A percentile compares a stretch with the other conserved stretches of the same genome.
These are phyloP conservation scores for Malacosoma neustria DNA, from an alignment of 2,888 invertebrate species.

Conservation along the genomic window DNA sequence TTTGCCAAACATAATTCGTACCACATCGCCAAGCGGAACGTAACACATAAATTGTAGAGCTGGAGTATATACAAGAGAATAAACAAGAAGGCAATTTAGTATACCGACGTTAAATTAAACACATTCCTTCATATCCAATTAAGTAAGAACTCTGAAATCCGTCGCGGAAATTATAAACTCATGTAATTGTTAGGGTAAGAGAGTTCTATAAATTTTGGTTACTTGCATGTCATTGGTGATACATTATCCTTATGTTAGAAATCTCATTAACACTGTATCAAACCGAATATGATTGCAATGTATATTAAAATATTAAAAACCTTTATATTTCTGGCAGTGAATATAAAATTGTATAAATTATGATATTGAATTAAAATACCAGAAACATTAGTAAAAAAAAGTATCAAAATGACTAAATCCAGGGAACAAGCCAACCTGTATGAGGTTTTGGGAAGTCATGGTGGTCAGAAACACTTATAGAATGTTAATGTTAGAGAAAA, in stretches of 20 bases:
- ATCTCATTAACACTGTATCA: neutral
- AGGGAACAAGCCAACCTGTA: too few relatives aligned
- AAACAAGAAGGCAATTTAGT: constrained; percentile 30
- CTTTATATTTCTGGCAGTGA: too few relatives aligned
- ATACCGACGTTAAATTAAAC: constrained; percentile 28
- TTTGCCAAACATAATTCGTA: constrained; percentile 6
- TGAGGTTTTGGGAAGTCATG: too few relatives aligned
- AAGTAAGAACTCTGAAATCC: constrained; percentile 2
- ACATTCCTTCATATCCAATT: constrained; percentile 12
- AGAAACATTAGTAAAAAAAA: too few relatives aligned
- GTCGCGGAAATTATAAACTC: neutral
- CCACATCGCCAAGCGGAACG: constrained; percentile 9
- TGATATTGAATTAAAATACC: too few relatives aligned
- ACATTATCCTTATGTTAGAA: neutral
- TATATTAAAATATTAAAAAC: neutral
- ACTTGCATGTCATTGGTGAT: neutral
- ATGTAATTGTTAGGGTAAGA: neutral
- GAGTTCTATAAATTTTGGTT: neutral
- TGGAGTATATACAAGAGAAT: constrained; percentile 26
- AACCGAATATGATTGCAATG: neutral
- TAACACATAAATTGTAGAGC: constrained; percentile 24
- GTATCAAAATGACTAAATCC: too few relatives aligned
- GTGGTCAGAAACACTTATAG: too few relatives aligned
- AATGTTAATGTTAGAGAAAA: too few relatives aligned
- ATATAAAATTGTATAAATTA: too few relatives aligned